Percentiles rank a stretch among this genome's conserved stretches.
These are phyloP conservation scores for Aptenodytes patagonicus DNA, from an alignment of 2,113 vertebrate genomes.

Conservation along the genomic window DNA sequence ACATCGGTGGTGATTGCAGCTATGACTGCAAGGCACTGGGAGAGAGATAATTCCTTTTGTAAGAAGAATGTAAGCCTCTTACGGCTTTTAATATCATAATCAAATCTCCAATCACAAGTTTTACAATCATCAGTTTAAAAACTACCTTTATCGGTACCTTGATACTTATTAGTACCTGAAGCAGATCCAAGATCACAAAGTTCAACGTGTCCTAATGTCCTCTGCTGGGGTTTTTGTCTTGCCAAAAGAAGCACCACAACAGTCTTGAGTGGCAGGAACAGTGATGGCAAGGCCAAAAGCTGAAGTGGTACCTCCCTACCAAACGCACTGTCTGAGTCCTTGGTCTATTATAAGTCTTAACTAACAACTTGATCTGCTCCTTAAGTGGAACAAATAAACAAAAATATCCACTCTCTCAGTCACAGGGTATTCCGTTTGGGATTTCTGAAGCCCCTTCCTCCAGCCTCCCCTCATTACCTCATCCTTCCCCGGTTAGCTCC, in stretches of 20 bases:
- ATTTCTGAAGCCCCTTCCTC: neutral
- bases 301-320: neutral
- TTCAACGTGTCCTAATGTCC: neutral
- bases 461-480: neutral
- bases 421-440: neutral
- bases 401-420: neutral
- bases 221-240: neutral
- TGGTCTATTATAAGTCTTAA: neutral
- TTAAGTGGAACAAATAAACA: neutral
- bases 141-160: accelerated
- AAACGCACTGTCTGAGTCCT: neutral
- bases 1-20: neutral
- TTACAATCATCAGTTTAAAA: neutral
- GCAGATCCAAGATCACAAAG: neutral
- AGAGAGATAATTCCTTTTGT: neutral
- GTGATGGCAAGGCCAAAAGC: neutral
- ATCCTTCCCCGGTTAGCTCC: neutral
- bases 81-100: neutral
- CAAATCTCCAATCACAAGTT: neutral
- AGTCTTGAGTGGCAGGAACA: neutral
- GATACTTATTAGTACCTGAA: neutral
- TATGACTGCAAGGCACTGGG: neutral
- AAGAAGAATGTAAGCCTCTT: neutral
- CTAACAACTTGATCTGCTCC: neutral
- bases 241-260: neutral